phyloP scores from a whole-genome alignment of 2,113 vertebrate genomes.

The Ellobius talpinus region DNA sequence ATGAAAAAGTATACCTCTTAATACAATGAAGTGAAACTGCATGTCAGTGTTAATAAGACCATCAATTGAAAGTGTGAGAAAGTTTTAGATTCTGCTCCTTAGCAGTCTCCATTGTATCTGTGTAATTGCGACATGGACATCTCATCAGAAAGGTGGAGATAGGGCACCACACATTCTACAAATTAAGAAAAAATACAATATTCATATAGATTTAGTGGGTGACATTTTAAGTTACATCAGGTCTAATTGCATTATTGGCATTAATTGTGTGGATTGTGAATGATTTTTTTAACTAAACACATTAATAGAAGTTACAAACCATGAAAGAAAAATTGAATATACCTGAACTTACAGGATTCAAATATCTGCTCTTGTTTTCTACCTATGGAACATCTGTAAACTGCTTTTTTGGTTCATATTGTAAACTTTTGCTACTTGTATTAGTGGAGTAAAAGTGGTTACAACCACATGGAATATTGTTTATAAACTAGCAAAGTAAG shows the following conservation, averaged over 20 bases:
- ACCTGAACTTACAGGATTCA: background rate
- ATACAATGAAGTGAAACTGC: background rate
- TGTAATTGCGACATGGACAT: background rate
- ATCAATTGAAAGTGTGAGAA: background rate
- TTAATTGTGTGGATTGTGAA: background rate
- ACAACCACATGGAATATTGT: background rate
- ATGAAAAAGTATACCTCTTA: background rate
- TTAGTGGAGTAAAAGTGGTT: background rate
- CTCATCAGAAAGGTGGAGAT: background rate
- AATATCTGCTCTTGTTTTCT: background rate
- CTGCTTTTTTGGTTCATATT: background rate
- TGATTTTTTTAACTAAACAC: background rate
- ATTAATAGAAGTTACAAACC: too few species aligned
- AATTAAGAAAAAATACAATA: background rate
- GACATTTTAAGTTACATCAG: background rate
- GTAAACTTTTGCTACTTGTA: background rate
- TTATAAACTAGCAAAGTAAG: background rate
- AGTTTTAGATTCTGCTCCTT: background rate
- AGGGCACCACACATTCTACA: background rate
- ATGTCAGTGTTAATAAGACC: background rate
- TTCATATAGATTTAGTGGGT: background rate
- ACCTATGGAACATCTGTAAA: background rate
- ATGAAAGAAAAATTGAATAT: too few species aligned
- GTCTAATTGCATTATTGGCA: background rate
- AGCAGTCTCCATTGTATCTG: background rate